These are phyloP conservation scores for Setophaga coronata DNA, from an alignment of 2,113 vertebrate genomes.

Conservation along the genomic window DNA sequence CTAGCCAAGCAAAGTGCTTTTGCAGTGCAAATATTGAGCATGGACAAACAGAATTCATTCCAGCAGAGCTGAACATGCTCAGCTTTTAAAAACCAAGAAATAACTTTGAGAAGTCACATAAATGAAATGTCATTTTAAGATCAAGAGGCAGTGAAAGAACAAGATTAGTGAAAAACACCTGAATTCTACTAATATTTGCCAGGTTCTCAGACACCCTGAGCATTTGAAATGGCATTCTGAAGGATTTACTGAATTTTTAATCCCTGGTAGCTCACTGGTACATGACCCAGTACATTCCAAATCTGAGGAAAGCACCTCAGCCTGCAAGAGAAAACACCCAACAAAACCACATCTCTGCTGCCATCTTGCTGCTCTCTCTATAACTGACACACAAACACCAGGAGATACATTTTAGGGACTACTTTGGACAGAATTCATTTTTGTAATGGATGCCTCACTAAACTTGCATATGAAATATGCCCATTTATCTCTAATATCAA, in stretches of 20 bases:
- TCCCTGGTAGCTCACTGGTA: background rate
- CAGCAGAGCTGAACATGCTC: background rate
- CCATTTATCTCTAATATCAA: background rate
- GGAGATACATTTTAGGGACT: background rate
- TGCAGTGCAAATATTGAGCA: background rate
- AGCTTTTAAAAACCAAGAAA: background rate
- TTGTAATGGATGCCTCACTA: background rate
- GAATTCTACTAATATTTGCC: background rate
- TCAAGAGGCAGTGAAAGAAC: background rate
- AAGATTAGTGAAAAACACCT: background rate
- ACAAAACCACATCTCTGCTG: conserved; percentile 55
- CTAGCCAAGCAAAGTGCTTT: background rate
- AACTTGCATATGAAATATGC: background rate
- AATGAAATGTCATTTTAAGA: background rate
- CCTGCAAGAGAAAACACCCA: background rate
- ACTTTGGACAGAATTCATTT: background rate
- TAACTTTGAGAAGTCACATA: background rate
- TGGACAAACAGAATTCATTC: background rate
- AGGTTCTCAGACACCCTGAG: background rate
- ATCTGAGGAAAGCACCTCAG: background rate
- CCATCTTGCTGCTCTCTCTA: conserved; percentile 31
- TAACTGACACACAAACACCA: background rate
- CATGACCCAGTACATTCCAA: background rate
- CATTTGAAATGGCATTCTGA: background rate
- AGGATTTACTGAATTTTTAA: background rate